Evolutionary conservation across 1,140 invertebrate species (phyloP).

Genomic region (Eumaeus atala): DNA sequence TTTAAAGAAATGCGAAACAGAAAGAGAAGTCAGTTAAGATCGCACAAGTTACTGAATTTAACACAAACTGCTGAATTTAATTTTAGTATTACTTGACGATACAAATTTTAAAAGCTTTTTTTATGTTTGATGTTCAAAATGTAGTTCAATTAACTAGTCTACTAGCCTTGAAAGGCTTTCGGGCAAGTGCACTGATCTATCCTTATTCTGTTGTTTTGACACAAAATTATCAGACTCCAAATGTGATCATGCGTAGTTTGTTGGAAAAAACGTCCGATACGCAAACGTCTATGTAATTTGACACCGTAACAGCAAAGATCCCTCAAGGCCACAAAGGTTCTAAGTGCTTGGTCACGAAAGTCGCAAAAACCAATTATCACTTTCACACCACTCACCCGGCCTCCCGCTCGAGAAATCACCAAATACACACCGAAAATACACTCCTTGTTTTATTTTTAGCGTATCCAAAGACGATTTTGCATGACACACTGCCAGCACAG

Average conservation of each 20-base stretch:
- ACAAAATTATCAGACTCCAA: neutral
- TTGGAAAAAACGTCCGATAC: constrained; percentile 14
- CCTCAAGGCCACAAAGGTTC: constrained; percentile 42
- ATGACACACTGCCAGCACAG: constrained; percentile 45
- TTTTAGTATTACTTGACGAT: neutral
- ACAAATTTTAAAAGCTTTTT: neutral
- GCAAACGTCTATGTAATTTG: constrained; percentile 31
- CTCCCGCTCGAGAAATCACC: constrained; percentile 53
- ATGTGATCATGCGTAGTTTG: constrained; percentile 18
- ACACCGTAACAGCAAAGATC: constrained; percentile 30
- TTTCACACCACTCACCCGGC: constrained; percentile 55
- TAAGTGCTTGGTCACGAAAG: constrained; percentile 26
- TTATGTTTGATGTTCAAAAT: neutral
- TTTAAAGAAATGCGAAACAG: neutral
- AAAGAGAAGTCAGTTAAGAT: constrained; percentile 1
- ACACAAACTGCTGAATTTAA: too few species aligned
- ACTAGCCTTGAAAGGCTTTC: neutral
- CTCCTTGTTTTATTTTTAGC: constrained; percentile 59
- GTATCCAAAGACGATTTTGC: constrained; percentile 40
- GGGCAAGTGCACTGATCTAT: neutral
- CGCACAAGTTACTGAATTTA: neutral
- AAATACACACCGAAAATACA: constrained; percentile 65
- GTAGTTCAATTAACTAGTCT: neutral
- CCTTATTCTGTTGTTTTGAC: neutral
- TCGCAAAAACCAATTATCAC: constrained; percentile 39